These are phyloP conservation scores for Benthosema pterotum DNA, from an alignment of 2,797 vertebrate species.

Conservation along the genomic window DNA sequence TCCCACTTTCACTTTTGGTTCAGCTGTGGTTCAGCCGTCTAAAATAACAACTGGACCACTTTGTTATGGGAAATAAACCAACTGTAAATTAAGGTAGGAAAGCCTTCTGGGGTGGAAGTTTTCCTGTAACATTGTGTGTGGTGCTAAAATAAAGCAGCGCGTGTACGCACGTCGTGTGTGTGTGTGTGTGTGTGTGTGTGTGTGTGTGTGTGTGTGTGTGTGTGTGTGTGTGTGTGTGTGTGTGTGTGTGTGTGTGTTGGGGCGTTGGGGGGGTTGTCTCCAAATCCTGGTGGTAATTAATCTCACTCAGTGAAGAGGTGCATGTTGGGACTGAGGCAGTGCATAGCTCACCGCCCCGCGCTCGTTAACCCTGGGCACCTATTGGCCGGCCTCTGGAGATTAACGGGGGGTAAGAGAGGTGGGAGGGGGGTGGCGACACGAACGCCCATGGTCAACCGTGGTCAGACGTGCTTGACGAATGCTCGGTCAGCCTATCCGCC, in stretches of 20 bases:
- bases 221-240: background rate
- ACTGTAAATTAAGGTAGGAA: no score
- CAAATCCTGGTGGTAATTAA: constrained; percentile 69
- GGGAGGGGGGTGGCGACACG: constrained; percentile 20
- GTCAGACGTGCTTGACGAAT: constrained; percentile 64
- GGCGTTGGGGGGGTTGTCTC: constrained; percentile 40
- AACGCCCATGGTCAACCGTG: constrained; percentile 63
- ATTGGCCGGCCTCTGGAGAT: constrained; percentile 63
- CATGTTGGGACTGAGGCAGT: constrained; percentile 72
- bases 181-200: constrained; percentile 10
- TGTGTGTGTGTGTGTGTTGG: constrained; percentile 1
- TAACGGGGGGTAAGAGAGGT: constrained; percentile 29
- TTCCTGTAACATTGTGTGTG: no score
- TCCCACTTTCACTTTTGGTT: no score
- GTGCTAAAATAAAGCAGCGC: background rate
- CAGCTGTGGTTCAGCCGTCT: no score
- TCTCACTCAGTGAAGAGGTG: constrained; percentile 73
- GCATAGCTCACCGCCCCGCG: constrained; percentile 61
- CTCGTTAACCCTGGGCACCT: constrained; percentile 70
- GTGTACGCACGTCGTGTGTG: background rate
- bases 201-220: constrained; percentile 21
- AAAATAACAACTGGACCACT: no score
- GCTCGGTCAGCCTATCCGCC: constrained; percentile 40
- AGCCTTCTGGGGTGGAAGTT: no score
- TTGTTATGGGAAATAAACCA: no score